Evolutionary conservation across 2,113 vertebrate genomes (phyloP).

Genomic region (Istiophorus platypterus): DNA sequence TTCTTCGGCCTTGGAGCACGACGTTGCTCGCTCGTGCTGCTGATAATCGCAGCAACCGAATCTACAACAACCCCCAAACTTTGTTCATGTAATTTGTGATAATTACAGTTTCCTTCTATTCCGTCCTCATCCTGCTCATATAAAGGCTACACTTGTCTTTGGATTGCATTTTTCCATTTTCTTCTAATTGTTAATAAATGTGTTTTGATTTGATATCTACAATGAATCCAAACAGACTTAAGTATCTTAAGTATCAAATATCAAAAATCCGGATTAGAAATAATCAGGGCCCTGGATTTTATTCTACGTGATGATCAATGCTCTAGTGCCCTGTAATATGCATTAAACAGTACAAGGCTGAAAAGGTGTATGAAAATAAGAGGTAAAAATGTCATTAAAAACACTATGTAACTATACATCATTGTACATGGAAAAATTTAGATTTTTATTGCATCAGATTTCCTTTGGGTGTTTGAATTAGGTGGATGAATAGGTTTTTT

Average conservation of each 20-base stretch:
- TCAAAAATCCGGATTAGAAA: no score
- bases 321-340: neutral
- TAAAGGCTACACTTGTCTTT: no score
- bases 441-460: constrained; percentile 20
- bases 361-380: neutral
- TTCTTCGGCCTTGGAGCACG: neutral
- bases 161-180: neutral
- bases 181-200: no score
- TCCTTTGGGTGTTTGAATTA: neutral
- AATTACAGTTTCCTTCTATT: no score
- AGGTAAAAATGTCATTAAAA: neutral
- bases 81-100: no score
- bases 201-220: no score
- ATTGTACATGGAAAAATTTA: neutral
- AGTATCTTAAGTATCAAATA: no score
- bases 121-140: no score
- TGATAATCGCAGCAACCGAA: neutral
- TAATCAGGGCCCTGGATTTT: neutral
- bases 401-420: neutral
- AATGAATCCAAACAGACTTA: no score
- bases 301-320: neutral
- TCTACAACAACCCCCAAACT: no score
- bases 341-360: neutral
- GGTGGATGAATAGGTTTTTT: neutral
- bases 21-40: neutral